A percentile compares a stretch with the other conserved stretches of the same genome.
These are phyloP conservation scores for Grammatotria lemairii DNA, from an alignment of 2,113 vertebrate genomes.

Conservation along the genomic window DNA sequence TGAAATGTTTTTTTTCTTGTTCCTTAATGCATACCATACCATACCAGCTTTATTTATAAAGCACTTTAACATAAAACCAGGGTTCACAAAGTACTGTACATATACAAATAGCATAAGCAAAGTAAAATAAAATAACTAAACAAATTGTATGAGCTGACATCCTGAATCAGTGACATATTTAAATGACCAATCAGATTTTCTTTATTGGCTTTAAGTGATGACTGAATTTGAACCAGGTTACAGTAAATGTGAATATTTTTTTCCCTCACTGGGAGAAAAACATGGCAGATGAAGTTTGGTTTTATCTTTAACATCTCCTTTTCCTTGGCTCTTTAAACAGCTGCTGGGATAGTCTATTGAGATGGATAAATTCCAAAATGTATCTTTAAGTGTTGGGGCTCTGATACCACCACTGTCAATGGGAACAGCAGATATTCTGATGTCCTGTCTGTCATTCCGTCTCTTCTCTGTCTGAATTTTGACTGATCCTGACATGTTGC, in stretches of 20 bases:
- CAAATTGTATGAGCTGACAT: not conserved
- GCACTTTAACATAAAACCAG: not conserved
- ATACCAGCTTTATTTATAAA: not conserved
- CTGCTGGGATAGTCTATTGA: not conserved
- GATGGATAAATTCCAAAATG: not conserved
- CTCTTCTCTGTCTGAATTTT: not conserved
- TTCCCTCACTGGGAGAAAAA: not conserved
- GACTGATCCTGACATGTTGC: not conserved
- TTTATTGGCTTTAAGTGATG: not conserved
- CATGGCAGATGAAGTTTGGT: not conserved
- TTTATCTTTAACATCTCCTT: not conserved
- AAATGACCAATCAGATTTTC: not conserved
- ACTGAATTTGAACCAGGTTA: not conserved
- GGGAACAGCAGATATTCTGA: not conserved
- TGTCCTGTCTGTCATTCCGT: not conserved
- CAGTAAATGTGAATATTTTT: not conserved
- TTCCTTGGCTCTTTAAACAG: not conserved
- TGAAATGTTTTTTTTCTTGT: not conserved
- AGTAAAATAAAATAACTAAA: not conserved
- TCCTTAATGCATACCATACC: not conserved
- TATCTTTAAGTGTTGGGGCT: not conserved
- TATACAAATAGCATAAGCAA: not conserved
- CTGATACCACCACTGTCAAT: not conserved
- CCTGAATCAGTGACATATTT: not conserved
- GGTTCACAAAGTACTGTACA: not conserved